Conservation (phyloP, 2,888 invertebrate genomes). For the Caenorhabditis panamensis region DNA sequence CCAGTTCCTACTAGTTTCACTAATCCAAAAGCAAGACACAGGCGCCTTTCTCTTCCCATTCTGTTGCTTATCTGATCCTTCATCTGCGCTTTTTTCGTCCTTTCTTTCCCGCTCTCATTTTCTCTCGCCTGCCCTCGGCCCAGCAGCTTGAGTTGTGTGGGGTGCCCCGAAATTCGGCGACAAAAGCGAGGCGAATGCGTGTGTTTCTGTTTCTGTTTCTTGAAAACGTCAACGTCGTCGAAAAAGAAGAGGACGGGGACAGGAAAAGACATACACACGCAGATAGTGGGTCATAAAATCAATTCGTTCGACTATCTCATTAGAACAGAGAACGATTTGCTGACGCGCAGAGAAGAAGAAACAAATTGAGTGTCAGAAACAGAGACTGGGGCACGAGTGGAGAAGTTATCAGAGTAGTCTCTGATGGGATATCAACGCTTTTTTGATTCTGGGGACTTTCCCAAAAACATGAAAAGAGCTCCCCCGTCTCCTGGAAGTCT, state of each 20-base stretch:
- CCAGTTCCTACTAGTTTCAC: too few relatives aligned
- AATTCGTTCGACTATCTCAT: slow-evolving; percentile 34
- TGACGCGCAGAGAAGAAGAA: slow-evolving; percentile 5
- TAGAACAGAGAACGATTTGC: slow-evolving; percentile 33
- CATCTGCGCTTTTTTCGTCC: slow-evolving; percentile 30
- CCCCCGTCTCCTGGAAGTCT: neutral
- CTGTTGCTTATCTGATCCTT: slow-evolving; percentile 19
- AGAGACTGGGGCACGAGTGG: neutral
- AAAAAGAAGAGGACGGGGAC: neutral
- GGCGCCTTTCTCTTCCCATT: neutral
- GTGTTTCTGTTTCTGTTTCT: slow-evolving; percentile 1
- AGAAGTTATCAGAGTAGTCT: too few relatives aligned
- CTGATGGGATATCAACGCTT: too few relatives aligned
- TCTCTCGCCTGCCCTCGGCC: neutral
- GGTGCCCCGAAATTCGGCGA: neutral
- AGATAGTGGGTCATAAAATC: slow-evolving; percentile 50
- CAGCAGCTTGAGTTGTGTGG: neutral
- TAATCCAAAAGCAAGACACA: slow-evolving; percentile 7
- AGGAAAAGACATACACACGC: neutral
- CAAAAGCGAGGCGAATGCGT: neutral
- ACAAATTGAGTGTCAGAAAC: neutral
- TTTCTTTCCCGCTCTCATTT: neutral
- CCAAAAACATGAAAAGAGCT: too few relatives aligned
- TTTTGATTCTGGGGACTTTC: too few relatives aligned
- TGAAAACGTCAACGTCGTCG: slow-evolving; percentile 7